Percentiles rank a stretch among this genome's conserved stretches.
Conservation (phyloP, 2,888 invertebrate genomes). For the Drosophila infuscata region DNA sequence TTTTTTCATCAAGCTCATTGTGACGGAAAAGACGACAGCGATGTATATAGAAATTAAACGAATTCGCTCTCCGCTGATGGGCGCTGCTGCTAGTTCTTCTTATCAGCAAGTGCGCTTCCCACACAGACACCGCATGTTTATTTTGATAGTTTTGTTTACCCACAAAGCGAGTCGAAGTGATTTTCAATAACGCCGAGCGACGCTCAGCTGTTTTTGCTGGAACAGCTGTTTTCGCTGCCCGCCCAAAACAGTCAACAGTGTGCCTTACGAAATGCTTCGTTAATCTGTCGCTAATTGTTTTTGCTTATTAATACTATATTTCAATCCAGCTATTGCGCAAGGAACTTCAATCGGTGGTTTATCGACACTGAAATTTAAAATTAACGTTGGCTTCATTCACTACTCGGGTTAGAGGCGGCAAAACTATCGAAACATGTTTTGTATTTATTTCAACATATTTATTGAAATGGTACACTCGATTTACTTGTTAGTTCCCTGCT, state of each 20-base stretch:
- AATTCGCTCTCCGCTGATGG: slow-evolving; percentile 26
- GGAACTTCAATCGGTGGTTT: neutral
- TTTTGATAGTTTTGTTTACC: slow-evolving; percentile 50
- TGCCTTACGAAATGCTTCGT: neutral
- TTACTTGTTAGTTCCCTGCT: neutral
- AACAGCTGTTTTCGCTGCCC: slow-evolving; percentile 28
- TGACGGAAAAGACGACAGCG: slow-evolving; percentile 18
- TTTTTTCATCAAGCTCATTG: slow-evolving; percentile 67
- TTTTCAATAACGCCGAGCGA: slow-evolving; percentile 18
- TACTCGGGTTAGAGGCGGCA: neutral
- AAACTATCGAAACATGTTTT: slow-evolving; percentile 12
- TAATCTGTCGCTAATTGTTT: neutral
- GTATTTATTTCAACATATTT: neutral
- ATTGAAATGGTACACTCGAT: neutral
- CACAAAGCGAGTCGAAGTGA: slow-evolving; percentile 25
- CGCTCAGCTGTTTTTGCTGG: slow-evolving; percentile 44
- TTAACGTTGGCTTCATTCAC: neutral
- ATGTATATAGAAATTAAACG: slow-evolving; percentile 34
- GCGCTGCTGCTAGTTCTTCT: slow-evolving; percentile 42
- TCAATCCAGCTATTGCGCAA: too few relatives aligned
- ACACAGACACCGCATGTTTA: slow-evolving; percentile 71
- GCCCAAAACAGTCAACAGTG: neutral
- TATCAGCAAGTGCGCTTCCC: slow-evolving; percentile 64
- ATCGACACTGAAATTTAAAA: slow-evolving; percentile 14
- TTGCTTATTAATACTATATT: neutral